Conservation (phyloP, 2,113 vertebrate genomes). For the Aix galericulata region DNA sequence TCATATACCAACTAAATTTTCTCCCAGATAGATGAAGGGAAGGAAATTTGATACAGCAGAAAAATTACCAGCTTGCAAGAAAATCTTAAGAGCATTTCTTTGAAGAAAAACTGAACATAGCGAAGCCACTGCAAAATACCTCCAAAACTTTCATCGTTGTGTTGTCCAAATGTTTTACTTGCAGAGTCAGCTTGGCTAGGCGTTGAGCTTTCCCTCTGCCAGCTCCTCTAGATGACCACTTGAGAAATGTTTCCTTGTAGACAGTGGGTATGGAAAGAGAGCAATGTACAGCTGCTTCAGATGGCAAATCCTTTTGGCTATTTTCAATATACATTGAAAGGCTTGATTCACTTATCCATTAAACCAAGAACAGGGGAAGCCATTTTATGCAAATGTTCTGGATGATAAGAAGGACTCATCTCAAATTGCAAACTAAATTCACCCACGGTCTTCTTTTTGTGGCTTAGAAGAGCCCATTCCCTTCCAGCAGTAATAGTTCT, state of each 20-base stretch:
- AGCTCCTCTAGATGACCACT: neutral
- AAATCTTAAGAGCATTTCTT: neutral
- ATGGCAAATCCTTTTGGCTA: neutral
- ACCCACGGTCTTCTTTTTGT: neutral
- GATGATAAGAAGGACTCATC: neutral
- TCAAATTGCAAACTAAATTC: neutral
- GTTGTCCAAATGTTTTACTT: neutral
- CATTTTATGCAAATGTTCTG: neutral
- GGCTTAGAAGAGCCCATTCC: neutral
- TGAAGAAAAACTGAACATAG: neutral
- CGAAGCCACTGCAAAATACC: neutral
- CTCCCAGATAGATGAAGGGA: neutral
- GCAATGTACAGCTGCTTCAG: neutral
- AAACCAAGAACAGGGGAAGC: neutral
- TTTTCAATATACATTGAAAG: neutral
- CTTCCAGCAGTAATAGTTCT: neutral
- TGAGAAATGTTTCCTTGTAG: neutral
- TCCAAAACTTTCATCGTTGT: neutral
- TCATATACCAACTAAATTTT: neutral
- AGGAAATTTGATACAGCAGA: neutral
- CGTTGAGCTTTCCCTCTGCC: neutral
- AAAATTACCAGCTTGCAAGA: neutral
- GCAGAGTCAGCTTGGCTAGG: neutral
- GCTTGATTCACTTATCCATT: neutral
- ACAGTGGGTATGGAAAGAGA: neutral